phyloP scores from a whole-genome alignment of 2,888 invertebrate species.

The Cephus nigrinus region DNA sequence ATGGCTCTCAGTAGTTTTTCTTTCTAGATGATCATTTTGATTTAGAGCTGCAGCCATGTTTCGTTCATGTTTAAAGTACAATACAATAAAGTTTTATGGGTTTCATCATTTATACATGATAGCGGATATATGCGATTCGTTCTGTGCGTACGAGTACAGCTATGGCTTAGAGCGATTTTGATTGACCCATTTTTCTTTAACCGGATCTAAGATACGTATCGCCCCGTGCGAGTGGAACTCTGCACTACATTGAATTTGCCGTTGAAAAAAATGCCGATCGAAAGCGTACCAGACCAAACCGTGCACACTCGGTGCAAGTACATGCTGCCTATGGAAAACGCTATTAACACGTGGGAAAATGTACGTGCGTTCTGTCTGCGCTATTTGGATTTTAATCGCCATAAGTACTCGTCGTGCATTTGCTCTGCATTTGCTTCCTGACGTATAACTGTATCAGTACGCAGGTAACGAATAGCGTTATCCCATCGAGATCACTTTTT shows the following conservation, averaged over 20 bases:
- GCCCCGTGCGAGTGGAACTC: neutral
- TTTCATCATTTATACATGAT: neutral
- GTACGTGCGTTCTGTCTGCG: neutral
- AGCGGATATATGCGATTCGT: neutral
- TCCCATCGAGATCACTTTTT: neutral
- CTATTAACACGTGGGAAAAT: neutral
- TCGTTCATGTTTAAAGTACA: slow-evolving; percentile 6
- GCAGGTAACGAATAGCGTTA: neutral
- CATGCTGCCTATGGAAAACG: no score
- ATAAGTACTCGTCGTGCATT: neutral
- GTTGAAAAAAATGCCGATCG: neutral
- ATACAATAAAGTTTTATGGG: slow-evolving; percentile 1
- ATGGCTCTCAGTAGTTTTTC: slow-evolving; percentile 14
- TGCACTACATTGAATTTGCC: neutral
- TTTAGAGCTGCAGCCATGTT: slow-evolving; percentile 49
- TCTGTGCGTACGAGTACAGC: neutral
- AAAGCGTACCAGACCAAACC: neutral
- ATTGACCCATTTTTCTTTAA: neutral
- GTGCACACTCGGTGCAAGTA: neutral
- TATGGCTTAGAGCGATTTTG: neutral
- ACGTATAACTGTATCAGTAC: neutral
- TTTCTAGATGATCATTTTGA: slow-evolving; percentile 44
- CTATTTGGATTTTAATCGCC: neutral
- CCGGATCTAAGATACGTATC: neutral
- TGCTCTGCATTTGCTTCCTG: neutral